phyloP scores from a whole-genome alignment of 2,888 invertebrate species.

The Sphinx pinastri region DNA sequence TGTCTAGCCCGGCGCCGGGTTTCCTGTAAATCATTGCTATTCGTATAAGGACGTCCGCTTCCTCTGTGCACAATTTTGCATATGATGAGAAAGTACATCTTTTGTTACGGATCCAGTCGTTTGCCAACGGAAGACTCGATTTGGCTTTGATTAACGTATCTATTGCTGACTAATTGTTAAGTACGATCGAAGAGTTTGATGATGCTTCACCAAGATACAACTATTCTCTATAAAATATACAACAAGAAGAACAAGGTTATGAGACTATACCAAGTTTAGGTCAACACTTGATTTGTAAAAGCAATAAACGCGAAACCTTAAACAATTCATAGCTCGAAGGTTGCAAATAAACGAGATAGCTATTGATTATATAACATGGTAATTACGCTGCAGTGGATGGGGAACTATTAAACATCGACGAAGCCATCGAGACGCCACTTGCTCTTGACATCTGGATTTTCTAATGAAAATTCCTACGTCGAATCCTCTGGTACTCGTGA shows the following conservation, averaged over 20 bases:
- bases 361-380: constrained; percentile 32
- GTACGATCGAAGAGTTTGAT: background rate
- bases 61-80: constrained; percentile 67
- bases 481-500: constrained; percentile 36
- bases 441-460: constrained; percentile 63
- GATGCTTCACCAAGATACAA: background rate
- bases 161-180: background rate
- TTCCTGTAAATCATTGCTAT: constrained; percentile 63
- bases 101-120: constrained; percentile 49
- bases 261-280: constrained; percentile 7
- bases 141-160: constrained; percentile 30
- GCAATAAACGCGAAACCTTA: constrained; percentile 43
- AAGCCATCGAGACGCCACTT: constrained; percentile 60
- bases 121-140: constrained; percentile 59
- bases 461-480: constrained; percentile 55
- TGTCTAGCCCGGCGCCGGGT: constrained; percentile 55
- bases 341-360: constrained; percentile 29
- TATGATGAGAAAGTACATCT: constrained; percentile 58
- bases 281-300: constrained; percentile 13
- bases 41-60: constrained; percentile 77
- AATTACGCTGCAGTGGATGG: constrained; percentile 49
- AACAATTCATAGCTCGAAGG: constrained; percentile 49
- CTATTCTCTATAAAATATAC: background rate
- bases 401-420: constrained; percentile 58
- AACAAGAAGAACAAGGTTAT: constrained; percentile 29